Evolutionary conservation across 2,888 invertebrate species (phyloP), one percentile per base, ranked within the genome.

Genomic region (Agriopis aurantiaria): DNA sequence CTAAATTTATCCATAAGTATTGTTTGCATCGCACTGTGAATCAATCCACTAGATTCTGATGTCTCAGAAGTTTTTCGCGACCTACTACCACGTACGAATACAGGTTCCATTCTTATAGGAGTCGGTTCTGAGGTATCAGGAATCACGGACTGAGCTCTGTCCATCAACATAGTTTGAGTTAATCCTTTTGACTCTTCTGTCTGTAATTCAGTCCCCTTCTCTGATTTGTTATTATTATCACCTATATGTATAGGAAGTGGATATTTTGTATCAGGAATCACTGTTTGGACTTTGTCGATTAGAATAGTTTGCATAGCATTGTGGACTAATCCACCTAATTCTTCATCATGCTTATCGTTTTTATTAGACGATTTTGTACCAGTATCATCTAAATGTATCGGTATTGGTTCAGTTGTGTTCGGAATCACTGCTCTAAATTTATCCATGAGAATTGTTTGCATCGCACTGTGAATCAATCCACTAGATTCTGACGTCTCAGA

Each of bases 381-480:
- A 40, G 10, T 12, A 40, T 65, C 49, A 46, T 70, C 68, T 8
- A 65, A 48, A 56, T 56, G 69, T 23, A 69, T 68, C 4, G 73
- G 65, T 11, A 73, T 68, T 14, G 71, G 65, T 64, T 75, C 72
- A 52, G 68, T 33, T 14, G 75, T 66, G 49, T 77, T 70, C 49
- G 77, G 72, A 1, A 89, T 78, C 43, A 88, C 68, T 11, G 87
- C 80, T 57, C 89, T 91, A 0, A 93, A 90, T 78, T 89, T 92
- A 72, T 95, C 95, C 76, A 95, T 90, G 8, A 95, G 84, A 56
- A 95, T 95, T 17, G 94, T 94, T 80, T 92, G 90, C 81, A 95
- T 90, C 2, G 95, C 81, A 45, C 80, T 80, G 66, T 85, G 81
- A 14, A 82, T 69, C 10, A 83, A 73, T 10, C 84, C 78, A 59